Percentiles rank a stretch among this genome's conserved stretches.
These are phyloP conservation scores for Alligator sinensis DNA, from an alignment of 2,113 vertebrate species.

Conservation along the genomic window DNA sequence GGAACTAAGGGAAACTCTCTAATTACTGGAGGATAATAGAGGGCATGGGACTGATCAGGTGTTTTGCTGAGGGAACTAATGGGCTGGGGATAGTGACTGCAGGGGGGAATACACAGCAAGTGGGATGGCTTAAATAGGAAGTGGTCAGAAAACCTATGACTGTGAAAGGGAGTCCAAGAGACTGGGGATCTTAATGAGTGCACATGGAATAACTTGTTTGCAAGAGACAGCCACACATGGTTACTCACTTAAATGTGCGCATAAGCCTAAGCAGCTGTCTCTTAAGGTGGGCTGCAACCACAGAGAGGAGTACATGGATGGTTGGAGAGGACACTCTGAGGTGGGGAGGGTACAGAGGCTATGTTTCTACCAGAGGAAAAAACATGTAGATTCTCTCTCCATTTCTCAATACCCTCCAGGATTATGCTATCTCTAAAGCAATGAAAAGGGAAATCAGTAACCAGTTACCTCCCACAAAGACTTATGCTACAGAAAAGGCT, in stretches of 20 bases:
- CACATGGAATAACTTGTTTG: neutral
- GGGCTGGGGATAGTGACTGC: neutral
- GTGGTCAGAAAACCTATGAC: neutral
- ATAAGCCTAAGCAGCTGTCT: neutral
- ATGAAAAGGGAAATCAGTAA: neutral
- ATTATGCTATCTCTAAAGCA: neutral
- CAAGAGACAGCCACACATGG: neutral
- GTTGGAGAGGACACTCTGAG: neutral
- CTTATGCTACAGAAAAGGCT: neutral
- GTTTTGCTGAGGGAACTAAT: neutral
- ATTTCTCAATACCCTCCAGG: neutral
- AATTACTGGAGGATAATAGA: neutral
- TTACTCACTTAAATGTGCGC: neutral
- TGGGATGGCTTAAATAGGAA: neutral
- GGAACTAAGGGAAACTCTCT: neutral
- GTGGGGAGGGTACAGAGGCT: neutral
- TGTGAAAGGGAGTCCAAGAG: neutral
- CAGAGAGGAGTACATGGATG: neutral
- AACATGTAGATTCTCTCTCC: neutral
- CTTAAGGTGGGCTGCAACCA: neutral
- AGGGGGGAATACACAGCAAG: neutral
- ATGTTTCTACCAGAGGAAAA: neutral
- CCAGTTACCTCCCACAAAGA: neutral
- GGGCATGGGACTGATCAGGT: neutral
- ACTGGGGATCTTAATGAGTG: neutral